Base-by-base conservation (phyloP, 2,888 invertebrate species). In the Agrotis segetum region DNA sequence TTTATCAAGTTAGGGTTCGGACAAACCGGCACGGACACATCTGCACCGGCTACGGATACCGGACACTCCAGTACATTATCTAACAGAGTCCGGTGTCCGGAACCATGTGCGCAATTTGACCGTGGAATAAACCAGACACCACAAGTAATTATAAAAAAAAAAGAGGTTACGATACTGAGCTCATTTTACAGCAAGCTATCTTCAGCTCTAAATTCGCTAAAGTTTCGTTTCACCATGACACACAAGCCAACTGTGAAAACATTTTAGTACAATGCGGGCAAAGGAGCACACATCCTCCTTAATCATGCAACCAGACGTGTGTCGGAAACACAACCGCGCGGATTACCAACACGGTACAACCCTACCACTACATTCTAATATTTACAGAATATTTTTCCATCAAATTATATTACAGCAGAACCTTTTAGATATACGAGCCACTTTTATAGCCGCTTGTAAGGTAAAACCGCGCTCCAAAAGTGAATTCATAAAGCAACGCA, bases 221-320 rank as follows among this genome's bases (percentile, higher is more conserved):
- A 64, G 77, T 64, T 75, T 75, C 63, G 70, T 75, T 64, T 75
- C 59, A 71, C 64, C 76, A 55, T 73, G 70, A 74, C 66, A 69
- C 71, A 34, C 74, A 19, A 75, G 64, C 68, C 79, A 83, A 83
- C 83, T 82, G 80, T 80, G 80, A 79, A 86, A 87, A 83, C 81
- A 85, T 80, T 82, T 77, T 63, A 61, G 62, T 79, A 83, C 69
- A 83, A 69, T 75, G 60, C 70, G 75, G 72, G 80, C 66, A 81
- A 83, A 83, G 82, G 78, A 82, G 46, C 76, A 69, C 67, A 63
- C 59, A 81, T 77, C 69, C 75, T 83, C 83, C 85, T 91, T 89
- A 90, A 91, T 91, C 90, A 89, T 87, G 84, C 84, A 85, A 86
- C 79, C 83, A 80, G 86, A 87, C 88, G 86, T 85, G 84, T 88